Conservation (phyloP, 2,113 vertebrate species). For the Semnornis frantzii region DNA sequence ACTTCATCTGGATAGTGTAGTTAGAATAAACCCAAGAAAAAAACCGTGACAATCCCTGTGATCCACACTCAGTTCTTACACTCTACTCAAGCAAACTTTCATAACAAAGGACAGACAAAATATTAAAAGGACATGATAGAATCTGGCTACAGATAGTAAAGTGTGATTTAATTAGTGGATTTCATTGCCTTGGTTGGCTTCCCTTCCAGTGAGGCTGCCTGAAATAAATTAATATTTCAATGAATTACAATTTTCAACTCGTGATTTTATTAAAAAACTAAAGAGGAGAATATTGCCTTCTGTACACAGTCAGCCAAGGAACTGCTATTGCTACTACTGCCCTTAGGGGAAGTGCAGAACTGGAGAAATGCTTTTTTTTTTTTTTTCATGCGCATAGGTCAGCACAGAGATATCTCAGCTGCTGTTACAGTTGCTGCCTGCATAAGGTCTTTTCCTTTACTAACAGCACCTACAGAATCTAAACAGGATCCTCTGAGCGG, state of each 20-base stretch:
- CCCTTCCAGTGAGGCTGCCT: background rate
- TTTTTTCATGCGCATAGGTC: background rate
- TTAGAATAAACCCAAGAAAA: background rate
- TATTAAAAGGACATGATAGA: background rate
- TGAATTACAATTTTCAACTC: background rate
- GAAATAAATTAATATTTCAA: background rate
- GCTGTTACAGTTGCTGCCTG: background rate
- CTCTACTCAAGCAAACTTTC: background rate
- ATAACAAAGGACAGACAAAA: background rate
- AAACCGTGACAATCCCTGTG: background rate
- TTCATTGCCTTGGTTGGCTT: background rate
- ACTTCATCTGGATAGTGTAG: background rate
- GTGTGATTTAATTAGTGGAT: background rate
- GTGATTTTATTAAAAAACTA: background rate
- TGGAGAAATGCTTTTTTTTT: background rate
- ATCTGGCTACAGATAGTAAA: background rate
- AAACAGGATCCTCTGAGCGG: background rate
- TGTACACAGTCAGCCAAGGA: background rate
- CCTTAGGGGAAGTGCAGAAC: background rate
- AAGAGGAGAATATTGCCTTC: background rate
- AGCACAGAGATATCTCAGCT: background rate
- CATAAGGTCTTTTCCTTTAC: background rate
- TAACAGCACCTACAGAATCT: background rate
- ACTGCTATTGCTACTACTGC: background rate
- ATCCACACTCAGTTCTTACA: background rate